These are phyloP conservation scores for Glossosoma conforme DNA, from an alignment of 1,140 invertebrate genomes.

Conservation along the genomic window DNA sequence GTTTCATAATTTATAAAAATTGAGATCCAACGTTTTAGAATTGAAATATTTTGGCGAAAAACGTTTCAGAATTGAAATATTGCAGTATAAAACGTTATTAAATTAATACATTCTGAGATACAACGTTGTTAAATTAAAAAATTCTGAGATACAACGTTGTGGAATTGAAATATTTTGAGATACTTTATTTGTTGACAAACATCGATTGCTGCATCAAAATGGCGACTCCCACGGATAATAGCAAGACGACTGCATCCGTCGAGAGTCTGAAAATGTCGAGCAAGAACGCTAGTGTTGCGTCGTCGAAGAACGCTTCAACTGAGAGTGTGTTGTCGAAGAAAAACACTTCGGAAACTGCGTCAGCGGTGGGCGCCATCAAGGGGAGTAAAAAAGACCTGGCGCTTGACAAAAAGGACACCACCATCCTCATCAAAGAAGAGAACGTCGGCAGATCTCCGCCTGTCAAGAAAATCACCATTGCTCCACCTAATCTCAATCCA, in stretches of 20 bases:
- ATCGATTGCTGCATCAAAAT: conserved; percentile 11
- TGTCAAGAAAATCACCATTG: conserved; percentile 47
- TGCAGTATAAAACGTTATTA: too few relatives aligned
- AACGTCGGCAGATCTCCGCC: conserved; percentile 41
- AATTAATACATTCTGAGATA: too few relatives aligned
- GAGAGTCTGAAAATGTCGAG: conserved; percentile 48
- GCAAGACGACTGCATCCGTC: conserved; percentile 44
- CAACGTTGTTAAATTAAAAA: too few relatives aligned
- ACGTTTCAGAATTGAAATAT: too few relatives aligned
- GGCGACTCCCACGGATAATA: conserved; percentile 45
- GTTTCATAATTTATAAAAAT: too few relatives aligned
- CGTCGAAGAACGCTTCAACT: conserved; percentile 47
- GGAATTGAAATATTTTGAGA: too few relatives aligned
- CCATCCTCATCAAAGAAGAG: conserved; percentile 49
- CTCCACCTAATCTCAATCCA: conserved; percentile 41
- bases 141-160: too few relatives aligned
- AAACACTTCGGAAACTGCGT: conserved; percentile 37
- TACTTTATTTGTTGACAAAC: too few relatives aligned
- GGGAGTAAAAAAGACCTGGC: conserved; percentile 45
- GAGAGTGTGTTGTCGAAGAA: conserved; percentile 48
- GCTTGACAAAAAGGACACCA: conserved; percentile 40
- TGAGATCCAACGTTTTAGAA: too few relatives aligned
- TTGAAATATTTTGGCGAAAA: too few relatives aligned
- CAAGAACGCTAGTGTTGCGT: conserved; percentile 39
- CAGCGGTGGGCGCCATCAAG: too few relatives aligned